Base-by-base conservation (phyloP, 2,797 vertebrate species). In the Pantherophis alleghaniensis region DNA sequence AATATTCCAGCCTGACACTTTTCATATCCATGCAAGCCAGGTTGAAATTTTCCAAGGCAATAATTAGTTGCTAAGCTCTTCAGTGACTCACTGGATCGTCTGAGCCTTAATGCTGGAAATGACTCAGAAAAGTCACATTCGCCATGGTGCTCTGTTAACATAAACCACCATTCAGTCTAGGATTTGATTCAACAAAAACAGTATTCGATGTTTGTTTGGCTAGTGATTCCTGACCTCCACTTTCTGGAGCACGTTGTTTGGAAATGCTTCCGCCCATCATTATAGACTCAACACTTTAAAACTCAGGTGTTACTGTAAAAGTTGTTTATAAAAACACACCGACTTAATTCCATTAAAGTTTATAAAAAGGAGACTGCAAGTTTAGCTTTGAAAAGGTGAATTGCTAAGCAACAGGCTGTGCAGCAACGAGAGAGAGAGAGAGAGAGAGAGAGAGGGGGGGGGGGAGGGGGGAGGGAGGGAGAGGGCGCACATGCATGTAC, bases 331-430 rank as follows among this genome's bases (percentile, higher is more conserved):
- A 94, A 92, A 63, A 55, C 88, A 79, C 63, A 93, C 95, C 95
- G 83, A 66, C 90, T 95, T 94, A 89, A 88, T 96, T 92, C 89
- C 69, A 94, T 61, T 92, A 94, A 96, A 66, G 63, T 83, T 51
- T 74, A 92, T 13, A 59, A 86, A 88, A 92, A 95, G 92, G 24
- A 91, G 37, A 94, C 0, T 24, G 93, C 92, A 14, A 0, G 90
- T 91, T 59, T 90, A 93, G 24, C 88, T 95, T 89, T 87, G 86
- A 93, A 96, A 96, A 94, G 92, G 66, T 93, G 86, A 89, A 97
- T 96, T 97, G 96, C 96, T 96, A 96, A 96, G 96, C 96, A 97
- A 97, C 95, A 90, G 63, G 87, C 92, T 94, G 83, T 24, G 88
- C 86, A 95, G 91, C 94, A 94, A 74, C 0, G 26, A 12, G 61